phyloP scores from a whole-genome alignment of 2,113 vertebrate species.

The Henicopernis longicauda region DNA sequence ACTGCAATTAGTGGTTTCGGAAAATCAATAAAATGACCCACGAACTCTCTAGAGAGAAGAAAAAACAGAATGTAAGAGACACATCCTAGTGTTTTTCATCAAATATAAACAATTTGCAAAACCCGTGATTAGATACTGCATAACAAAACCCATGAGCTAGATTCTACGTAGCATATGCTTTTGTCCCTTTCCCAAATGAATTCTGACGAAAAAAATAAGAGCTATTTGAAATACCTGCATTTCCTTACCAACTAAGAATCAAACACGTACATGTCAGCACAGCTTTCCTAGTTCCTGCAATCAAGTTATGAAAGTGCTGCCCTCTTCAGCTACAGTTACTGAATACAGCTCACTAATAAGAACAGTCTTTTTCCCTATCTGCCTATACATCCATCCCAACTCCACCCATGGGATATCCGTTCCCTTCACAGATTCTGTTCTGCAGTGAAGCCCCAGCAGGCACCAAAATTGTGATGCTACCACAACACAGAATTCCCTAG shows the following conservation, averaged over 20 bases:
- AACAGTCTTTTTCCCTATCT: background rate
- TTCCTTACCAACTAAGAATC: background rate
- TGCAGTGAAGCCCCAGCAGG: background rate
- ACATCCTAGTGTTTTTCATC: background rate
- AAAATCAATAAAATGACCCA: slow-evolving; percentile 82
- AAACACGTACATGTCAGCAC: background rate
- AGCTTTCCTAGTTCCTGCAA: background rate
- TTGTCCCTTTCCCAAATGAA: background rate
- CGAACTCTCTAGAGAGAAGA: slow-evolving; percentile 67
- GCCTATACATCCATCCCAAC: background rate
- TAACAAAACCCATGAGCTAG: background rate
- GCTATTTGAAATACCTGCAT: background rate
- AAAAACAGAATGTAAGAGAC: background rate
- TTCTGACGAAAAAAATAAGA: background rate
- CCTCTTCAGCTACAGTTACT: background rate
- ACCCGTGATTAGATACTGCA: rapidly evolving
- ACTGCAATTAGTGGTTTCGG: slow-evolving; percentile 84
- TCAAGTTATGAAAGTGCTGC: background rate
- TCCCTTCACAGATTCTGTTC: background rate
- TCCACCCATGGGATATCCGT: background rate
- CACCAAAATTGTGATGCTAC: background rate
- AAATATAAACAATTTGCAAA: background rate
- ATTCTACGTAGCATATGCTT: background rate
- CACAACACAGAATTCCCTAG: background rate
- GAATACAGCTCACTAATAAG: background rate